Evolutionary conservation across 2,113 vertebrate genomes (phyloP), one percentile per base, ranked within the genome.

Genomic region (Chaetorhynchus papuensis): DNA sequence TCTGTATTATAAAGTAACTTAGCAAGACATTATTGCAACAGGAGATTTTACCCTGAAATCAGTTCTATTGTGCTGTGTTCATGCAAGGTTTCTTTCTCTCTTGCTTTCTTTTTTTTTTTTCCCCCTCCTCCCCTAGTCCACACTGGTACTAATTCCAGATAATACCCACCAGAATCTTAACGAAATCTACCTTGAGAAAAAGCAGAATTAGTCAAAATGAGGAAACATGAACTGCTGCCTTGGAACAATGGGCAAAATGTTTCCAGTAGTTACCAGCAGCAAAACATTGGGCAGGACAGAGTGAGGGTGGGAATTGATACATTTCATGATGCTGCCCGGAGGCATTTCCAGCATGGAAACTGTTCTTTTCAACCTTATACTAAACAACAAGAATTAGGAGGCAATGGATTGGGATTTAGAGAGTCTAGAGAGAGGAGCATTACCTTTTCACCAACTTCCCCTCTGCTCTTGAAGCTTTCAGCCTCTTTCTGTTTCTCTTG

Each of bases 321-420:
- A 37, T 33, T 18, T 82, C 0, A 0, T 44, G 33, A 8, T 39
- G 33, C 8, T 57, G 39, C 56, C 85, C 0, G 0, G 59, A 57
- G 59, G 26, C 11, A 26, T 65, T 71, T 87, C 37, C 26, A 79
- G 27, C 4, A 11, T 11, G 20, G 69, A 87, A 85, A 42, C 4
- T 6, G 2, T 37, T 89, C 16, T 59, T 27, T 74, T 70, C 37
- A 61, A 33, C 6, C 26, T n/a, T 16, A 33, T 50, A 18, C 7
- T 68, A 52, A 79, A 54, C 27, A 71, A 28, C 8, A 63, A 74
- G 39, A 20, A 60, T 57, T 69, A 61, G 14, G 61, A 83, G 33
- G 42, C 63, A 74, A 27, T 2, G 2, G 12, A 66, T 6, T 81
- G 39, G 23, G 26, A 56, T 89, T 94, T 47, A 59, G 63, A 52